These are phyloP conservation scores for Megaceryle alcyon DNA, from an alignment of 2,797 vertebrate species.

Conservation along the genomic window DNA sequence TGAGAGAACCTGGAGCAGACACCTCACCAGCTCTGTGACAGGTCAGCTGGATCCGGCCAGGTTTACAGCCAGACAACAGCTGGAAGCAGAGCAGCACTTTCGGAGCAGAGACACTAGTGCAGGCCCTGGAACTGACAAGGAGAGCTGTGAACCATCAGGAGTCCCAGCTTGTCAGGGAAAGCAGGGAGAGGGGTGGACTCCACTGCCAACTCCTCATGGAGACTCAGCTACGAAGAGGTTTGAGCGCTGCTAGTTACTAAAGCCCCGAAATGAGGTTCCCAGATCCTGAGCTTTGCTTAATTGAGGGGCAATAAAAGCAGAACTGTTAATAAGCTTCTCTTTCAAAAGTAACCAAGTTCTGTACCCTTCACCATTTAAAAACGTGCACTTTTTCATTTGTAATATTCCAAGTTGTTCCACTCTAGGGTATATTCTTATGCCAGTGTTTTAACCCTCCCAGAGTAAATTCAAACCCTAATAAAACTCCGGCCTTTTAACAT, in stretches of 20 bases:
- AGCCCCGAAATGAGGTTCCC: not conserved
- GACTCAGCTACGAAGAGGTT: not conserved
- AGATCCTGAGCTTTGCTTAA: not conserved
- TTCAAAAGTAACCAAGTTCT: not conserved
- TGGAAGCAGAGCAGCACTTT: not conserved
- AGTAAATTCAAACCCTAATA: not conserved
- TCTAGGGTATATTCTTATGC: not conserved
- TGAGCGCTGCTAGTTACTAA: not conserved
- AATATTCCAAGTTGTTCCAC: not conserved
- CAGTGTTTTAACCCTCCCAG: not conserved
- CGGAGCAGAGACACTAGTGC: not conserved
- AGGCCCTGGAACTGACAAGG: rapidly evolving
- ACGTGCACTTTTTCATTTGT: rapidly evolving
- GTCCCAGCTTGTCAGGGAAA: not conserved
- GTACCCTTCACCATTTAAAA: not conserved
- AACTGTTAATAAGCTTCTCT: not conserved
- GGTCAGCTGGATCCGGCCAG: not conserved
- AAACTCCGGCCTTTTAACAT: rapidly evolving
- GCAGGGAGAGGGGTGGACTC: not conserved
- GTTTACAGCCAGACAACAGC: too few relatives aligned
- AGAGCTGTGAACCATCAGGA: not conserved
- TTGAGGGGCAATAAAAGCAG: not conserved
- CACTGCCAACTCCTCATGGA: rapidly evolving
- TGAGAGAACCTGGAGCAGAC: not conserved
- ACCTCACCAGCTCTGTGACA: not conserved